Percentiles rank a stretch among this genome's conserved stretches.
Evolutionary conservation across 2,888 invertebrate genomes (phyloP).

Genomic region (Callyntrura sp.): DNA sequence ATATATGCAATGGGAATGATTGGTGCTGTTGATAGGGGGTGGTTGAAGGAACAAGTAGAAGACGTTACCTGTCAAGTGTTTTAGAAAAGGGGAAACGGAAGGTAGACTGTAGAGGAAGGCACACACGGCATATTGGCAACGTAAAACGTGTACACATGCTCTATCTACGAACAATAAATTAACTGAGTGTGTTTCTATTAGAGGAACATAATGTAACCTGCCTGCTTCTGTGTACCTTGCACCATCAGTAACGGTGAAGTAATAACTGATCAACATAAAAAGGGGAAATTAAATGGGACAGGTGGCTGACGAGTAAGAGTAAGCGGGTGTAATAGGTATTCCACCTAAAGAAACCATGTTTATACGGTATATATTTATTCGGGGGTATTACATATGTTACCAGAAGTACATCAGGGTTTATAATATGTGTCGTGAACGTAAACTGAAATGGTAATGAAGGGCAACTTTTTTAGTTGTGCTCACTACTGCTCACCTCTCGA

Average conservation of each 20-base stretch:
- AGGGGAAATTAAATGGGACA: constrained; percentile 67
- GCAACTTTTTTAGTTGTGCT: constrained; percentile 50
- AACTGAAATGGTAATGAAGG: constrained; percentile 50
- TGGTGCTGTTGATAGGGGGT: background rate
- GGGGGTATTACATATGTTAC: background rate
- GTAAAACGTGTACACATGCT: background rate
- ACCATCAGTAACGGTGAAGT: constrained; percentile 56
- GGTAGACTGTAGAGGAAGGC: constrained; percentile 48
- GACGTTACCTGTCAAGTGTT: constrained; percentile 14
- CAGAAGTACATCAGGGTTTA: background rate
- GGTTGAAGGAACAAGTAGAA: background rate
- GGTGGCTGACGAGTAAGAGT: constrained; percentile 75
- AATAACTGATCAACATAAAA: constrained; percentile 66
- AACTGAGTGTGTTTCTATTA: constrained; percentile 8
- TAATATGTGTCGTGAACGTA: background rate
- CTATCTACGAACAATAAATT: constrained; percentile 28
- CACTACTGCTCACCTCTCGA: background rate
- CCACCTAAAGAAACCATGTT: background rate
- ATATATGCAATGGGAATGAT: background rate
- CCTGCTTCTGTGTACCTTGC: background rate
- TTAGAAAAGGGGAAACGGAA: constrained; percentile 64
- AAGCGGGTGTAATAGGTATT: constrained; percentile 41
- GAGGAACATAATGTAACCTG: constrained; percentile 17
- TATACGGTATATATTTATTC: background rate
- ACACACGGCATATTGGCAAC: constrained; percentile 4